Conservation (phyloP, 1,140 invertebrate genomes). For the Armadillidium nasatum region DNA sequence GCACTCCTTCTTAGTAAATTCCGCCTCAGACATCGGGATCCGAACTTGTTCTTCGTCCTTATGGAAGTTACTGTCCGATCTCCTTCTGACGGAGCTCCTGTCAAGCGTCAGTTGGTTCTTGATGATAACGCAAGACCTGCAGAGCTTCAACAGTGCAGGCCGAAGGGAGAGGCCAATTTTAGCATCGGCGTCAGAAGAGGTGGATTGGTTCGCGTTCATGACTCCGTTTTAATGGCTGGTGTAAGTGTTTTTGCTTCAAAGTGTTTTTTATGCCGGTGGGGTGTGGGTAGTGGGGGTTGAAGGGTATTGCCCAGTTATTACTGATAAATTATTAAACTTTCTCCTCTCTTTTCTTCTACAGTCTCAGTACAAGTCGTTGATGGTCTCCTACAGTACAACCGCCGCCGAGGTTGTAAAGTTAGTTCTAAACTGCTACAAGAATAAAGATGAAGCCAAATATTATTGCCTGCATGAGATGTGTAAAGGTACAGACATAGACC, state of each 20-base stretch:
- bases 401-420: conserved; percentile 49
- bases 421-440: conserved; percentile 56
- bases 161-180: conserved; percentile 72
- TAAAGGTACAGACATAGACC: conserved; percentile 68
- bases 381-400: conserved; percentile 46
- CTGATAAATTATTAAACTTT: too few relatives aligned
- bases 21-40: conserved; percentile 83
- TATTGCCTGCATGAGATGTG: conserved; percentile 83
- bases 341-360: conserved; percentile 9
- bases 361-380: conserved; percentile 45
- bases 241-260: conserved; percentile 27
- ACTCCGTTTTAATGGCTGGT: conserved; percentile 77
- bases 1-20: conserved; percentile 78
- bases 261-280: too few relatives aligned
- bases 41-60: conserved; percentile 83
- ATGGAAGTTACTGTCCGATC: conserved; percentile 80
- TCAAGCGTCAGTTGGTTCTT: conserved; percentile 69
- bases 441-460: conserved; percentile 71
- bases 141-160: conserved; percentile 83
- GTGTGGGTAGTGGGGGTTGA: too few relatives aligned
- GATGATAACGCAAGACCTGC: conserved; percentile 83
- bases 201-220: conserved; percentile 84
- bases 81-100: conserved; percentile 51
- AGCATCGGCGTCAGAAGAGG: conserved; percentile 76
- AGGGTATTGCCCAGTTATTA: too few relatives aligned